Conservation (phyloP, 2,797 vertebrate species). For the Capromys pilorides region DNA sequence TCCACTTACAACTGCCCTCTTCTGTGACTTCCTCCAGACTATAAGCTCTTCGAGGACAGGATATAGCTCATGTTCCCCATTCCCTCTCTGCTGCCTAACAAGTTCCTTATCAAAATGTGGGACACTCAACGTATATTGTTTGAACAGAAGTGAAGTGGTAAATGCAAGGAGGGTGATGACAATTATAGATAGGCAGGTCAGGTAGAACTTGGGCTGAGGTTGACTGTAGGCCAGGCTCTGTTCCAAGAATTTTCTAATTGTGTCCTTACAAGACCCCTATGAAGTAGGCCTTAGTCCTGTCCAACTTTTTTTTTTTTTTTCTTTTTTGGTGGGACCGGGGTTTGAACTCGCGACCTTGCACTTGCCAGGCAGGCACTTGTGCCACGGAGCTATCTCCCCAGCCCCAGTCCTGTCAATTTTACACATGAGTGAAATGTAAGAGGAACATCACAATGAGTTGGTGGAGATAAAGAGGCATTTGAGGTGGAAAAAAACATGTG, state of each 20-base stretch:
- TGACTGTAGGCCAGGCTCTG: neutral
- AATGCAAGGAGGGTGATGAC: neutral
- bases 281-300: slow-evolving; percentile 44
- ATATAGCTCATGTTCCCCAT: neutral
- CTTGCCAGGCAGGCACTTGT: no score
- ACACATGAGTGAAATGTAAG: slow-evolving; percentile 59
- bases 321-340: no score
- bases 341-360: no score
- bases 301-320: no score
- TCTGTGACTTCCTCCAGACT: neutral
- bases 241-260: slow-evolving; percentile 65
- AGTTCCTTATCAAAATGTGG: neutral
- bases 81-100: neutral
- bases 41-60: slow-evolving; percentile 31
- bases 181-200: neutral
- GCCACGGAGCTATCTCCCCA: no score
- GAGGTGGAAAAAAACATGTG: slow-evolving; percentile 3
- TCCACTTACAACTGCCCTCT: neutral
- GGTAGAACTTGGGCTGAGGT: neutral
- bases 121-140: neutral
- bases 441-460: slow-evolving; percentile 28
- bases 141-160: neutral
- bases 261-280: slow-evolving; percentile 58
- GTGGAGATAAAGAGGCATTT: slow-evolving; percentile 47
- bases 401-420: no score